Base-by-base conservation (phyloP, 2,113 vertebrate genomes). In the Agapornis roseicollis region DNA sequence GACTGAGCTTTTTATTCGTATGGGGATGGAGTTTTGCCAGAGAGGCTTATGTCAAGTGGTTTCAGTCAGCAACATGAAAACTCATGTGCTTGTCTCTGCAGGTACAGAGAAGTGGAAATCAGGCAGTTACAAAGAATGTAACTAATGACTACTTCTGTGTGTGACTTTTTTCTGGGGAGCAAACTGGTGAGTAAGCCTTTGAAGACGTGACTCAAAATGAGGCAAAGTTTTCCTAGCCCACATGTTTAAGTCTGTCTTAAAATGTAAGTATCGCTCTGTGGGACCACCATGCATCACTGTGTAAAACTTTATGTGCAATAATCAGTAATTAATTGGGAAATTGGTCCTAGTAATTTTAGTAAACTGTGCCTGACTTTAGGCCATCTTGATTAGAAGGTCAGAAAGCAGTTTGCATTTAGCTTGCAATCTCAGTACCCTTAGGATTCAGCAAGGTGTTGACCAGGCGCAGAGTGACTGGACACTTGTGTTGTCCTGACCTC, bases 31-130 rank as follows among this genome's bases (percentile, higher is more conserved):
- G 47, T 61, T 84, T 88, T 92, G 93, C 94, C 93, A 96, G 88
- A 73, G 81, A 92, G 80, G 56, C 46, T 95, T 92, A 88, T 90
- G 93, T 96, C 88, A 94, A 96, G 90, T 96, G 90, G 72, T 89
- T 96, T 95, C 77, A 79, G 72, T 94, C 93, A 93, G 80, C 90
- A 89, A 44, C 6, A 2, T 79, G 70, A 89, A 95, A 95, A 93
- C 41, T 60, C 2, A 0, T 72, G 13, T 79, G 42, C 93, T 89
- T 96, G 96, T 90, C 90, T 92, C 83, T 35, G 77, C 94, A 96
- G 85, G 94, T 95, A 96, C 23, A 60, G 61, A 86, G 47, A 64
- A 88, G 83, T 90, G 52, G 56, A 96, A 90, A 87, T 92, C 88
- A 81, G 61, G 71, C 65, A 24, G 39, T 88, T 81, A 56, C 90